Conservation (phyloP, 2,113 vertebrate species). For the Scatophagus argus region DNA sequence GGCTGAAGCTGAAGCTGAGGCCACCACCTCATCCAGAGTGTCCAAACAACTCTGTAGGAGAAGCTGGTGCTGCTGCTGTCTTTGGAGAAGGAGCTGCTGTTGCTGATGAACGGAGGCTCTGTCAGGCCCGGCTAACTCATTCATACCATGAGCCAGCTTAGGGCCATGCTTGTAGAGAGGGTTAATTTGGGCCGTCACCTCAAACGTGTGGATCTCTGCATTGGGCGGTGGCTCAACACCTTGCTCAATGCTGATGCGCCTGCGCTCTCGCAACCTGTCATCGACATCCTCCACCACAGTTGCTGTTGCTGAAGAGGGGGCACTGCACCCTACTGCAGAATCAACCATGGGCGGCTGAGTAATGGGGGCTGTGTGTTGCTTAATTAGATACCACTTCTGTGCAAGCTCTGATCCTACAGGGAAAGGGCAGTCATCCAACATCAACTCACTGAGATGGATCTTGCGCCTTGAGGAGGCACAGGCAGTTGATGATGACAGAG, state of each 20-base stretch:
- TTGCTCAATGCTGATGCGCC: constrained; percentile 88
- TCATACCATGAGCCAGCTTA: constrained; percentile 87
- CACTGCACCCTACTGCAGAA: constrained; percentile 56
- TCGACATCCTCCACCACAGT: constrained; percentile 85
- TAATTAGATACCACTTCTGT: constrained; percentile 89
- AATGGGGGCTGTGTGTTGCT: constrained; percentile 88
- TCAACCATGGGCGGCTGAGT: constrained; percentile 81
- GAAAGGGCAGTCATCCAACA: constrained; percentile 89
- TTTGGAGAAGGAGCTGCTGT: constrained; percentile 78
- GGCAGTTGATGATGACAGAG: constrained; percentile 68
- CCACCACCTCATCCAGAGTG: constrained; percentile 84
- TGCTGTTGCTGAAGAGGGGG: constrained; percentile 41
- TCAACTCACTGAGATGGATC: constrained; percentile 88
- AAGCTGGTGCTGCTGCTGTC: constrained; percentile 81
- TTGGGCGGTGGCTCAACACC: constrained; percentile 88
- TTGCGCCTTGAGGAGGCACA: constrained; percentile 82
- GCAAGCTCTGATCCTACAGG: constrained; percentile 86
- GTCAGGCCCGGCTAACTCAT: constrained; percentile 79
- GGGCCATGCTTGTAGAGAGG: constrained; percentile 87
- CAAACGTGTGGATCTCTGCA: constrained; percentile 88
- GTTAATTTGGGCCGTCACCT: constrained; percentile 86
- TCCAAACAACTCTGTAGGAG: constrained; percentile 85
- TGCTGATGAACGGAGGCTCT: constrained; percentile 71
- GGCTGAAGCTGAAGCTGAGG: constrained; percentile 50
- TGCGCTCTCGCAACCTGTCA: constrained; percentile 84